Base-by-base conservation (phyloP, 2,113 vertebrate species). In the Gila orcuttii region DNA sequence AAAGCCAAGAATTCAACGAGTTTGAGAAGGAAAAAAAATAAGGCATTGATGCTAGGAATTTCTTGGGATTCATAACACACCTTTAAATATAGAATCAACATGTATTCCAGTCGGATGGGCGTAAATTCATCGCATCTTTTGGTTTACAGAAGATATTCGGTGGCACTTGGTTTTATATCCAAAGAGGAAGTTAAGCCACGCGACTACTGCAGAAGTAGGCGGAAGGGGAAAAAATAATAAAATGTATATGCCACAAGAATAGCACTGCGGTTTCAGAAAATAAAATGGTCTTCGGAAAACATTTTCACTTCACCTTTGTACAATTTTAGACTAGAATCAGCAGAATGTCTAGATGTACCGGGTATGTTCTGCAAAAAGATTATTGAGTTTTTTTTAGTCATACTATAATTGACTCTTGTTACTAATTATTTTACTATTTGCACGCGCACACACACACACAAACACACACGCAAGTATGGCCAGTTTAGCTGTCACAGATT, bases 261-360 rank as follows among this genome's bases (percentile, higher is more conserved):
- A 33, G 55, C 52, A 59, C 21, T 39, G 55, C 9, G 15, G 31
- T 79, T 75, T 79, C 9, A 79, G 19, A 79, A 57, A 79, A 57
- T 23, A 39, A 60, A 15, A 23, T 23, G 19, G 42, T 28, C 42
- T 33, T 36, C 17, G 0, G 74, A 77, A 50, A 52, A 55, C 45
- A 28, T 59, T 85, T 85, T 85, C 84, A 85, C 84, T 66, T 78
- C 75, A 77, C 62, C 52, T 85, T 66, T 84, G 12, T 33, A 79
- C 42, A 25, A 45, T 23, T 50, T 60, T 36, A 68, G 57, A 78
- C 62, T 42, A 25, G 73, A 55, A 28, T 55, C 75, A 77, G 50
- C 50, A 19, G 50, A 84, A 64, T 50, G 57, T 64, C 33, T 66
- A 42, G 15, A 25, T 69, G 23, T 7, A 39, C 36, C 36, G 5